Conservation (phyloP, 2,797 vertebrate species). For the Delichon dasypus region DNA sequence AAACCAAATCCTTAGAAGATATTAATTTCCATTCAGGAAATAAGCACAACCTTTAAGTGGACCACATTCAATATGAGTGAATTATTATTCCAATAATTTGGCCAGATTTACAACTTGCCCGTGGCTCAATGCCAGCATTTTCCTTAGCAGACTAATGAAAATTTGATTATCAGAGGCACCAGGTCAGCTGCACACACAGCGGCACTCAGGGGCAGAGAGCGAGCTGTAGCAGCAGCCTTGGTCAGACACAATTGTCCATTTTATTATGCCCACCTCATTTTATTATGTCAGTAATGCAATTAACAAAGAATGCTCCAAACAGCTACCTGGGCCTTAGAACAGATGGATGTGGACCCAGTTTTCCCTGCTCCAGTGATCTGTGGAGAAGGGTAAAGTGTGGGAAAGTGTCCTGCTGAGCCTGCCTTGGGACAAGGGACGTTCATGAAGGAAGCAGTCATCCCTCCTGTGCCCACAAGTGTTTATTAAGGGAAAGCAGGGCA, state of each 20-base stretch:
- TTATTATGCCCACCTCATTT: background rate
- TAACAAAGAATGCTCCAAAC: background rate
- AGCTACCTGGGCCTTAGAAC: background rate
- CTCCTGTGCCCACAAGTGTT: background rate
- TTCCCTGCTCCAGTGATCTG: background rate
- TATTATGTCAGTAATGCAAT: background rate
- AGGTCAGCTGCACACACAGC: background rate
- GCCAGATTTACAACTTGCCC: background rate
- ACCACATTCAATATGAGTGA: background rate
- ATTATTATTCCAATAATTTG: conserved; percentile 36
- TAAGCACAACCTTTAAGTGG: conserved; percentile 15
- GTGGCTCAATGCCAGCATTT: conserved; percentile 12
- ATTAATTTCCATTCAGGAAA: conserved; percentile 51
- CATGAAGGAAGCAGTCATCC: background rate
- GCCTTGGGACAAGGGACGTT: background rate
- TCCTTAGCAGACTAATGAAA: conserved; percentile 30
- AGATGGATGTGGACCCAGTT: background rate
- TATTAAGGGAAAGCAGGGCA: background rate
- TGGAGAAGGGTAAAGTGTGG: background rate
- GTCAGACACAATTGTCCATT: background rate
- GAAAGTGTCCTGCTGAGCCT: background rate
- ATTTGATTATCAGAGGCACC: conserved; percentile 10
- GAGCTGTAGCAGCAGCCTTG: background rate
- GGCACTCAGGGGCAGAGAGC: fast-evolving
- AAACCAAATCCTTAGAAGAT: conserved; percentile 16